Evolutionary conservation across 2,113 vertebrate species (phyloP).

Genomic region (Charadrius vociferus): DNA sequence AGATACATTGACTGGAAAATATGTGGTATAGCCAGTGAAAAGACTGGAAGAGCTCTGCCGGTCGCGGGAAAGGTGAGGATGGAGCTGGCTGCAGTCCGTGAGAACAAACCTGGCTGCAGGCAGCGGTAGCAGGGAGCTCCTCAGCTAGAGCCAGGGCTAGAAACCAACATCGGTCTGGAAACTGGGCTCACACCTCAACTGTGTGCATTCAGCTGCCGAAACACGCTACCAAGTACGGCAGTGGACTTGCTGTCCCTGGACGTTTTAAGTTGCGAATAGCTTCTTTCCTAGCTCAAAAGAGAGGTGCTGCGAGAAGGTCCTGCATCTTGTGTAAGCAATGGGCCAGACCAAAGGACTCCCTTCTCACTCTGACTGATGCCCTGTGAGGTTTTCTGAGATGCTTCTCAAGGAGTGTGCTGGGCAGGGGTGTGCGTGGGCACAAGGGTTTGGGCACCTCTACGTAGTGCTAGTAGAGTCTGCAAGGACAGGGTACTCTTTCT

Average conservation of each 20-base stretch:
- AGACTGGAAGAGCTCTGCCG: background rate
- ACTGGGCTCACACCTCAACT: background rate
- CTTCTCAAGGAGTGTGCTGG: background rate
- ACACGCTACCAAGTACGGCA: fast-evolving
- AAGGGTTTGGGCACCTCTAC: fast-evolving
- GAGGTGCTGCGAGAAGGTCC: background rate
- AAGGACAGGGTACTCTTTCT: background rate
- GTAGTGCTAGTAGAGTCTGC: background rate
- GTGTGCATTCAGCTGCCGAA: background rate
- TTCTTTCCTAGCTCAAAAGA: background rate
- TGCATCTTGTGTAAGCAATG: fast-evolving
- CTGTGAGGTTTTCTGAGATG: background rate
- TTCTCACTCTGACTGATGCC: fast-evolving
- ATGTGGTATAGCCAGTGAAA: background rate
- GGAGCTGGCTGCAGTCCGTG: background rate
- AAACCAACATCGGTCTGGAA: background rate
- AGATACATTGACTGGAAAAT: background rate
- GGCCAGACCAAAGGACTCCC: background rate
- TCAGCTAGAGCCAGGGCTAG: background rate
- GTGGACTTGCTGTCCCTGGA: background rate
- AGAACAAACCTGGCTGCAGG: background rate
- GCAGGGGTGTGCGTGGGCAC: background rate
- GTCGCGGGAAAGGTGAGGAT: background rate
- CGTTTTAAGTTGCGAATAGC: background rate
- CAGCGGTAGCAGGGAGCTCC: background rate